Conservation (phyloP, 92 coral and sea anemone genomes). For the Porites divaricata region DNA sequence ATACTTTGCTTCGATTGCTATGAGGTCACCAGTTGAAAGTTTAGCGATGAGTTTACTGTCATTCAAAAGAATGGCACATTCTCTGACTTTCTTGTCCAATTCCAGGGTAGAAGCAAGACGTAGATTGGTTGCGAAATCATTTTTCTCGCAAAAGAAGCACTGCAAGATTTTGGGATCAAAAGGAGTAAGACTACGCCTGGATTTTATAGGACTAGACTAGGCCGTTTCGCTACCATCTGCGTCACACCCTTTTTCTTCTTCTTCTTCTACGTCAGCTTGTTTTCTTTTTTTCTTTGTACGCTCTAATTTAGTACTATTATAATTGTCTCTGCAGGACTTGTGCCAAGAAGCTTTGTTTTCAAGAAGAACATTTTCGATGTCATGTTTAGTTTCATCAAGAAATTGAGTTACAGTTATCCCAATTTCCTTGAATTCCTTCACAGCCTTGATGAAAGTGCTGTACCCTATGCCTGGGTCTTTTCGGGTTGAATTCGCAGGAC, state of each 20-base stretch:
- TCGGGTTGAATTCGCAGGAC: constrained; percentile 41
- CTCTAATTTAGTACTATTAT: constrained; percentile 52
- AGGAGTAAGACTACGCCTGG: no score
- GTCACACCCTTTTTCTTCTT: constrained; percentile 29
- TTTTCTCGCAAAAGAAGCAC: no score
- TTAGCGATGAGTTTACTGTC: no score
- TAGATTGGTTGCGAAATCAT: no score
- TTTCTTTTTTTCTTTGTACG: constrained; percentile 7
- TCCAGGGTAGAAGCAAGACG: no score
- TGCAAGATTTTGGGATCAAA: no score
- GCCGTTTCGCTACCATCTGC: constrained; percentile 18
- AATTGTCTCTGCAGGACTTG: constrained; percentile 43
- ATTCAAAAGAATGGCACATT: no score
- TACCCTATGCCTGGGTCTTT: constrained; percentile 45
- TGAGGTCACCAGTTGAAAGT: no score
- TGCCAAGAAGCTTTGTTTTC: no score
- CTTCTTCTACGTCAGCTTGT: constrained; percentile 24
- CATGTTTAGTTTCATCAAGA: constrained; percentile 1
- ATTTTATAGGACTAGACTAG: constrained; percentile 41
- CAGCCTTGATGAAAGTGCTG: constrained; percentile 33
- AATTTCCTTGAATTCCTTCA: constrained; percentile 38
- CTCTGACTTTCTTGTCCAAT: no score
- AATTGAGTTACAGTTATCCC: neutral
- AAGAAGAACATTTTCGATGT: no score
- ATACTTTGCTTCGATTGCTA: no score